Evolutionary conservation across 2,888 invertebrate species (phyloP).

Genomic region (Pristionchus entomophagus): DNA sequence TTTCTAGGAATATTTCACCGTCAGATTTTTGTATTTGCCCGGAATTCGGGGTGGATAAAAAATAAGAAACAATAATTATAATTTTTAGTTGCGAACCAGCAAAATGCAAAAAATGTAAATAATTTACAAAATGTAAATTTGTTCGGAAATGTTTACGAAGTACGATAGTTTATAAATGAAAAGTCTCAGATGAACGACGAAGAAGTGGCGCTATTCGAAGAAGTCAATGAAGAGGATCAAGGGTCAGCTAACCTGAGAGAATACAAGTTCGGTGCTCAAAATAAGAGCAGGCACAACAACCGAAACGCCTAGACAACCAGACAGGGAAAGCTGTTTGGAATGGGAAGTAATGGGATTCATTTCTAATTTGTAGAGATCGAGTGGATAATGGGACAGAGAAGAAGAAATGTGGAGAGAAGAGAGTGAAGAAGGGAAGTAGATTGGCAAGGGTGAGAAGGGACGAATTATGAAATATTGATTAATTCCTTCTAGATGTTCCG

Average conservation of each 20-base stretch:
- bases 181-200: neutral
- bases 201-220: neutral
- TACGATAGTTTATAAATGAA: too few relatives aligned
- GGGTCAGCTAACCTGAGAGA: neutral
- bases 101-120: too few relatives aligned
- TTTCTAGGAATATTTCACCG: too few relatives aligned
- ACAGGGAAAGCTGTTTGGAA: too few relatives aligned
- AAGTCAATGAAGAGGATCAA: constrained; percentile 4
- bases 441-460: neutral
- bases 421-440: constrained; percentile 2
- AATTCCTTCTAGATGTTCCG: constrained; percentile 60
- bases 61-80: too few relatives aligned
- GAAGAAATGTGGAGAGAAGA: neutral
- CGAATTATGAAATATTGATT: neutral
- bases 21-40: too few relatives aligned
- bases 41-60: too few relatives aligned
- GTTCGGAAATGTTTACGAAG: too few relatives aligned
- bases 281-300: neutral
- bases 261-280: too few relatives aligned
- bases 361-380: constrained; percentile 27
- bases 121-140: too few relatives aligned
- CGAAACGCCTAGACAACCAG: too few relatives aligned
- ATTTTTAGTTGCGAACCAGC: too few relatives aligned
- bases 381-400: neutral
- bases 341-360: neutral